Conservation (phyloP, 1,140 invertebrate genomes). For the Ooceraea biroi region DNA sequence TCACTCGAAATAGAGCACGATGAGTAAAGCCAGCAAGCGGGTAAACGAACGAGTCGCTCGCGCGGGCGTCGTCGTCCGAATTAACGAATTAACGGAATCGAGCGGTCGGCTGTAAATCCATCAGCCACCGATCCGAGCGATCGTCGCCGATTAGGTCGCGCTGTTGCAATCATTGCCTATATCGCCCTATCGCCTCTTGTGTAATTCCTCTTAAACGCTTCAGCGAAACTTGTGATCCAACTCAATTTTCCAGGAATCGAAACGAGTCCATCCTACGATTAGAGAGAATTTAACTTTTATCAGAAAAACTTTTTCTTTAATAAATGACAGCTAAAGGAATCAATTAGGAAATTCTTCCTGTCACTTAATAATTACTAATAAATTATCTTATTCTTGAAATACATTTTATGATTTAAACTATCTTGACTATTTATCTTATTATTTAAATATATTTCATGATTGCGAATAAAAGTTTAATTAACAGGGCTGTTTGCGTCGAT, state of each 20-base stretch:
- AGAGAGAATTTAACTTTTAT: background rate
- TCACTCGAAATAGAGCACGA: constrained; percentile 63
- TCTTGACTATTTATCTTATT: too few species aligned
- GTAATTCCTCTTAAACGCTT: background rate
- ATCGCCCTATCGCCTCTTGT: background rate
- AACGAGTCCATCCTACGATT: background rate
- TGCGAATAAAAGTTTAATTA: too few species aligned
- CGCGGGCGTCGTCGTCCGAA: constrained; percentile 41
- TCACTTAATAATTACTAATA: too few species aligned
- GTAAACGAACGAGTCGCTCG: constrained; percentile 25
- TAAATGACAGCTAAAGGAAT: background rate
- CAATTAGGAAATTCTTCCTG: background rate
- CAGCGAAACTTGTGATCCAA: background rate
- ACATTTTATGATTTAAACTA: too few species aligned
- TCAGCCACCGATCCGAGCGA: constrained; percentile 56
- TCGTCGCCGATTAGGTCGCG: constrained; percentile 32
- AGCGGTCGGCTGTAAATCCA: constrained; percentile 63
- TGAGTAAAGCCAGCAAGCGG: constrained; percentile 5
- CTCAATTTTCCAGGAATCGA: background rate
- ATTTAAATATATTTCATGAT: too few species aligned
- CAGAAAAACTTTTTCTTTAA: too few species aligned
- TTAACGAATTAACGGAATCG: constrained; percentile 67
- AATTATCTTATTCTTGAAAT: too few species aligned
- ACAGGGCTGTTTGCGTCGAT: background rate
- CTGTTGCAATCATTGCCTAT: background rate